Evolutionary conservation across 2,888 invertebrate species (phyloP), one percentile per base, ranked within the genome.

Genomic region (Brenthis hecate): DNA sequence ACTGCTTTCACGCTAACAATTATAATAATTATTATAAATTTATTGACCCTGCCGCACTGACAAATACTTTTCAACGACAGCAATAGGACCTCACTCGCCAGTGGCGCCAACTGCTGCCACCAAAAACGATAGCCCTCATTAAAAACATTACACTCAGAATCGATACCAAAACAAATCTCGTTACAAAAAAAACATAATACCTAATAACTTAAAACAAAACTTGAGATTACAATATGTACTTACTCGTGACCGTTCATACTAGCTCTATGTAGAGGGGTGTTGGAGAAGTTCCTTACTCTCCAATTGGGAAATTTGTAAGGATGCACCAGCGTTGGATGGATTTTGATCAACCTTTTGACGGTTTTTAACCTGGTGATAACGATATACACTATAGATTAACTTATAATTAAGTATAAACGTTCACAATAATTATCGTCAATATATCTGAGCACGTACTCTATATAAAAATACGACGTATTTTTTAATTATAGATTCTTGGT

Each of bases 201-300:
- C 5, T 48, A 23, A n/a, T 13, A 16, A 13, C 16, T 50, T 13
- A 48, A 51, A 3, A 32, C 0, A 61, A 61, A 28, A 11, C 13
- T 13, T 19, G 6, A 16, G 4, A 8, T 16, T n/a, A 47, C 14
- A 28, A 4, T 32, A 55, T 36, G 13, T 61, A 69, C 95, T 95
- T 85, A 97, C 96, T 96, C 96, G 89, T 97, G 97, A 6, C 99
- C 99, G 91, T 98, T 98, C 76, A 97, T 95, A 83, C 98, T 97
- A 72, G 99, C 99, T 74, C 98, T 94, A 87, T 99, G 99, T n/a
- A 99, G 94, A 1, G 98, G 97, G 13, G 98, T 96, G 81, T 97
- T 96, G 70, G 96, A 94, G 84, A 96, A 96, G 63, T 94, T 87
- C 78, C 84, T 93, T 81, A 78, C 94, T 57, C 85, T 81, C 56